Evolutionary conservation across 1,140 invertebrate genomes (phyloP), one percentile per base, ranked within the genome.

Genomic region (Penaeus chinensis): DNA sequence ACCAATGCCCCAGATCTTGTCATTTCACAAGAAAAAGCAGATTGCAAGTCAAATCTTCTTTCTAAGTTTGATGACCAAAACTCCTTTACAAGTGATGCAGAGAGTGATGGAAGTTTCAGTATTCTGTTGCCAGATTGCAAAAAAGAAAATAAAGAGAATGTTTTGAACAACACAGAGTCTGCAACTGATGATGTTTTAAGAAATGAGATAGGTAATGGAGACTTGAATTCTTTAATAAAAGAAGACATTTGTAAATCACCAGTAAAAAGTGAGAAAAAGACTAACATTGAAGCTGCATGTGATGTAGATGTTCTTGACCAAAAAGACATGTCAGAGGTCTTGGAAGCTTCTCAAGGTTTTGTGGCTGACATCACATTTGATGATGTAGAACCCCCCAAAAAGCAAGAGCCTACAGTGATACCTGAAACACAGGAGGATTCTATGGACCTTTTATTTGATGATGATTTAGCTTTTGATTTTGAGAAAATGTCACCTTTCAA

Each of bases 401-500:
- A 74, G 18, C 24, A 24, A 74, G 37, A 24, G 24, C 24, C 24
- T 4, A 11, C 54, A 54, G 54, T 54, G 54, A 16, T 5, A 18
- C 16, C 63, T 66, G 63, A 82, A 5, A 61, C 19, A n/a, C 8
- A 82, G 22, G 54, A 79, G n/a, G 61, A 81, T 24, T 47, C 80
- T n/a, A 47, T 82, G 62, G 37, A 71, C 42, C n/a, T 82, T 20
- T 19, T 82, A 13, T 71, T 82, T 22, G 69, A 81, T 87, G 85
- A 87, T 37, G 71, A 82, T 10, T 62, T 87, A 37, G 85, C 85
- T 27, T 5, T 18, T 61, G 65, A 71, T 61, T 82, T 87, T 71
- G 85, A 87, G 22, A 62, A 71, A 13, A 87, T 87, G 85, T 87
- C 85, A 37, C 85, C 85, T n/a, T 87, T 87, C 66, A 87, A 87